Evolutionary conservation across 2,888 invertebrate species (phyloP), one percentile per base, ranked within the genome.

Genomic region (Rhorus exstirpatorius): DNA sequence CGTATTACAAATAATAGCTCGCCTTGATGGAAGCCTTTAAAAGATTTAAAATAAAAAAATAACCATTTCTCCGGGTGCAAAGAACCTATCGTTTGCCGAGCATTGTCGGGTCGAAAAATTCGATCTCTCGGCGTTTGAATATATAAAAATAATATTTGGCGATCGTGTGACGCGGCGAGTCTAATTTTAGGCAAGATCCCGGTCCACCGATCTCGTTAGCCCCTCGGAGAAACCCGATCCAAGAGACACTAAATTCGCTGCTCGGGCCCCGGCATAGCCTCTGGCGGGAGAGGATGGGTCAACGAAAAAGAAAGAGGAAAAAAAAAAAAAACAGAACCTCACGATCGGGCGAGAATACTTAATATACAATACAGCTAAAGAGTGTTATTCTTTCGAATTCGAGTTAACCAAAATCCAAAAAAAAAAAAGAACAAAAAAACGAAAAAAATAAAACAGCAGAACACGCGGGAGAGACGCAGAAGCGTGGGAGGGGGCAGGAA

Each of bases 351-450:
- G 58, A 67, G 61, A 38, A 75, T 55, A 65, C 26, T 53, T 65
- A 41, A 68, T 68, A 75, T 74, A 74, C 51, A 81, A 72, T 68
- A 61, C 53, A 24, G 58, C 53, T 46, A 21, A 68, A 61, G 61
- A 55, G 46, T 68, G 61, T n/a, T n/a, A n/a, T 81, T 77, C 72
- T 31, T 61, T 49, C 78, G 78, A 72, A 68, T 78, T 68, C 65
- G 58, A 46, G 76, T 55, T 49, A 55, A 70, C n/a, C n/a, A 82
- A 70, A 74, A 68, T 74, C 26, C 6, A 4, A 65, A 44, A 68
- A 35, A 19, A 60, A 17, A 21, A 72, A 53, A 68, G 14, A 53
- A 41, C 24, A 17, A 17, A 8, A 58, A 65, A 55, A 70, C 17
- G 55, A 63, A 71, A 81, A 55, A 51, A 77, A 65, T 53, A 67